A percentile compares a stretch with the other conserved stretches of the same genome.
Evolutionary conservation across 2,888 invertebrate species (phyloP).

Genomic region (Eulithis testata): DNA sequence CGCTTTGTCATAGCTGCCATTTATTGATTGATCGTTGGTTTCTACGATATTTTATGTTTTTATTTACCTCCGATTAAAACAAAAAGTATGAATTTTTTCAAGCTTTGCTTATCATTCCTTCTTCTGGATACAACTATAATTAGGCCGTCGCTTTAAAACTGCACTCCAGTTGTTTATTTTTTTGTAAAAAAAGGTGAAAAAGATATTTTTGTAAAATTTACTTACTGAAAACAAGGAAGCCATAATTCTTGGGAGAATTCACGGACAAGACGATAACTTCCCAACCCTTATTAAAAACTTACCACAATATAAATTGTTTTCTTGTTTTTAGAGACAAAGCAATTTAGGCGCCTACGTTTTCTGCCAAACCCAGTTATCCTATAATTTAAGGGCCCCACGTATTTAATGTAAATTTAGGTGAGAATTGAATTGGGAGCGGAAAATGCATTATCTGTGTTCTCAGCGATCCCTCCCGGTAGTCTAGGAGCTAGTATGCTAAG

Average conservation of each 20-base stretch:
- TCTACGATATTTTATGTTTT: too few species aligned
- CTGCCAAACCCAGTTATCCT: constrained; percentile 14
- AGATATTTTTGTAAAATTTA: too few species aligned
- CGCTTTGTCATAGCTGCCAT: background rate
- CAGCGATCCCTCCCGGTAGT: background rate
- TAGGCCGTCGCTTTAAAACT: too few species aligned
- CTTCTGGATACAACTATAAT: too few species aligned
- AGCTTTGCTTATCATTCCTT: too few species aligned
- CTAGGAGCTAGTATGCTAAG: too few species aligned
- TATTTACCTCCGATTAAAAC: too few species aligned
- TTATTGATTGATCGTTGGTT: too few species aligned
- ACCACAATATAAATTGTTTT: constrained; percentile 18
- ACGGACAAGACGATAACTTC: constrained; percentile 4
- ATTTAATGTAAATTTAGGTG: constrained; percentile 23
- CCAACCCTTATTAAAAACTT: constrained; percentile 16
- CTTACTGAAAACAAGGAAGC: background rate
- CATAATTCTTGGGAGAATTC: background rate
- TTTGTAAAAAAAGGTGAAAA: too few species aligned
- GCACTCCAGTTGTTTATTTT: too few species aligned
- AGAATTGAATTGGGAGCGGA: constrained; percentile 29
- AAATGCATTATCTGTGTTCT: constrained; percentile 31
- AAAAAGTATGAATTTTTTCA: too few species aligned
- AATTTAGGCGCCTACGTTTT: constrained; percentile 13
- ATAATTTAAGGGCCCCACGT: constrained; percentile 23
- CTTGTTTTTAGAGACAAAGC: constrained; percentile 9